These are phyloP conservation scores for Nemopilema nomurai DNA, from an alignment of 30 jellyfish, hydroid and myxozoan genomes.

Conservation along the genomic window DNA sequence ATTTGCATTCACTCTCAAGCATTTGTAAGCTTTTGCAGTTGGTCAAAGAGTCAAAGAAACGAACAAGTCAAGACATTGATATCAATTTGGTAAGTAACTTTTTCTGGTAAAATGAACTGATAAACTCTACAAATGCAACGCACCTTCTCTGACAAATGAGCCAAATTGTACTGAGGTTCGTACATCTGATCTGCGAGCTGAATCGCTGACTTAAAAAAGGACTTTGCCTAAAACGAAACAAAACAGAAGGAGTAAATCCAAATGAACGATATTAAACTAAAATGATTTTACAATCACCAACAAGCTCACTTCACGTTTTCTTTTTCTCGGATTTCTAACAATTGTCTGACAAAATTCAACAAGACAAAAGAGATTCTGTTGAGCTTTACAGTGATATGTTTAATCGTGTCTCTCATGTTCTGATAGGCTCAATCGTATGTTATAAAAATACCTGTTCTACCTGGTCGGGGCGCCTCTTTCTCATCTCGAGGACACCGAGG, in stretches of 20 bases:
- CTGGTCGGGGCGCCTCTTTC: slow-evolving; percentile 84
- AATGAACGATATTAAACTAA: background rate
- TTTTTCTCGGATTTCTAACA: no score
- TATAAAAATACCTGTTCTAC: slow-evolving; percentile 73
- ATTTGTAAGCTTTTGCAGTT: no score
- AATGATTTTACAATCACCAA: background rate
- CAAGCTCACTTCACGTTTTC: background rate
- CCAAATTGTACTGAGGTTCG: slow-evolving; percentile 94
- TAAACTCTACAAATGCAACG: background rate
- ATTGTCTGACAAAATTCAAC: no score
- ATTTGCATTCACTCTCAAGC: no score
- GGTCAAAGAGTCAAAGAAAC: no score
- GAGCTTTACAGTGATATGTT: no score
- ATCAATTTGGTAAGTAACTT: no score
- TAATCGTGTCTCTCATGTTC: no score
- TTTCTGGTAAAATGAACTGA: no score
- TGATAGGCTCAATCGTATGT: no score
- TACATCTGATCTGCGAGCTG: slow-evolving; percentile 75
- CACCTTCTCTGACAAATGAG: slow-evolving; percentile 95
- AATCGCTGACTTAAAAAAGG: slow-evolving; percentile 88
- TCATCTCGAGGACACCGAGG: slow-evolving; percentile 91
- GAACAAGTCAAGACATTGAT: no score
- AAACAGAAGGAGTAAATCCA: background rate
- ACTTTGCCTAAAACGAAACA: slow-evolving; percentile 73
- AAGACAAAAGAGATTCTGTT: no score